A percentile compares a stretch with the other conserved stretches of the same genome.
These are phyloP conservation scores for Polyploca ridens DNA, from an alignment of 2,888 invertebrate species.

Conservation along the genomic window DNA sequence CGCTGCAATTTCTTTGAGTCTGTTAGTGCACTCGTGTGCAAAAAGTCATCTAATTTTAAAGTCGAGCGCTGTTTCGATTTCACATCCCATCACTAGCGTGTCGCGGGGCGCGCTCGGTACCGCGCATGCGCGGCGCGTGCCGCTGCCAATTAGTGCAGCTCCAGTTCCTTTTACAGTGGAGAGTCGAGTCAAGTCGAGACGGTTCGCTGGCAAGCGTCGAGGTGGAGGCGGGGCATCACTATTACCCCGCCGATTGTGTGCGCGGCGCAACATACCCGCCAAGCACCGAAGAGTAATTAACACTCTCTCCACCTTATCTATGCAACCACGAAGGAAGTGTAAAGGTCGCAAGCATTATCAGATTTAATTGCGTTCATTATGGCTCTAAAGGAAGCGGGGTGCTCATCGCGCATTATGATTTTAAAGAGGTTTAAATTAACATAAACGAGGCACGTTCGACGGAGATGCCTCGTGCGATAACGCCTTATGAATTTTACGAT, in stretches of 20 bases:
- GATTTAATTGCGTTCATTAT: slow-evolving; percentile 79
- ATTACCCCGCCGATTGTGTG: slow-evolving; percentile 54
- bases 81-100: slow-evolving; percentile 80
- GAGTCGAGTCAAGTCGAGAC: slow-evolving; percentile 67
- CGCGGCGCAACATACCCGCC: slow-evolving; percentile 46
- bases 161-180: slow-evolving; percentile 76
- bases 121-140: slow-evolving; percentile 79
- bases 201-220: slow-evolving; percentile 62
- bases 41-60: slow-evolving; percentile 74
- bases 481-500: slow-evolving; percentile 69
- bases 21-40: slow-evolving; percentile 60
- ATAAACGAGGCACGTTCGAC: slow-evolving; percentile 64
- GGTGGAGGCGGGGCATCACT: slow-evolving; percentile 39
- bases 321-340: slow-evolving; percentile 69
- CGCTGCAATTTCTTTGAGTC: slow-evolving; percentile 58
- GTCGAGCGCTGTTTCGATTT: slow-evolving; percentile 73
- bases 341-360: slow-evolving; percentile 79
- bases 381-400: slow-evolving; percentile 68
- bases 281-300: slow-evolving; percentile 53
- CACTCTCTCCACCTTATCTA: slow-evolving; percentile 64
- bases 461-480: slow-evolving; percentile 66
- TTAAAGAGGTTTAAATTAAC: slow-evolving; percentile 73
- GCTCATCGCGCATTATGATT: slow-evolving; percentile 76
- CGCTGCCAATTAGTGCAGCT: slow-evolving; percentile 82
- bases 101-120: slow-evolving; percentile 54